Evolutionary conservation across 2,797 vertebrate species (phyloP), one percentile per base, ranked within the genome.

Genomic region (Iguana delicatissima): DNA sequence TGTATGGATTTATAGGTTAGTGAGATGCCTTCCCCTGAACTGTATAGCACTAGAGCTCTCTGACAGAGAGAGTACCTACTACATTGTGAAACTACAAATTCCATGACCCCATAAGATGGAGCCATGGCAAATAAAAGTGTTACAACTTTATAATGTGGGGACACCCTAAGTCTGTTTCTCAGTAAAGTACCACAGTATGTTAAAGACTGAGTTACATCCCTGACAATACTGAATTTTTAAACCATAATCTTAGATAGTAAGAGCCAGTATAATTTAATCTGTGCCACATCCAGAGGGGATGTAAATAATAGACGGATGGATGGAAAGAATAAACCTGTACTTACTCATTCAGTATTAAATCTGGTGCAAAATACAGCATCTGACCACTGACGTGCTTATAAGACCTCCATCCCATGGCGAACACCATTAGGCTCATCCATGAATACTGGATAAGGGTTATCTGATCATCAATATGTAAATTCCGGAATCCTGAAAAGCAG

Each of bases 391-490:
- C 99, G 0, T 99, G 99, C 92, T 99, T 98, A 95, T 99, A 99
- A 79, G 98, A 99, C 91, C 99, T 98, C 99, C 99, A 99, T 1
- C 99, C 99, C 69, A 99, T 96, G 0, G 98, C 98, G 94, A 99
- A 99, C 89, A 99, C 98, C 99, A 99, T 99, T 86, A 99, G 95
- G 95, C 98, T 99, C 99, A 99, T 99, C 99, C 99, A 99, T 0
- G 99, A 99, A 95, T 99, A 99, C 93, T 99, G 99, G 93, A 99
- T 99, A n/a, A 99, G 98, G 1, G 98, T 99, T 98, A 99, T 99
- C 97, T 99, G 99, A 94, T 99, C 99, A 20, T 97, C 98, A 4
- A 99, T 99, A 95, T 99, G 99, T 89, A 99, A 98, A 94, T 98
- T 98, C 91, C 98, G 98, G 97, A 99, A 99, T 89, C 99, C 99